A percentile compares a stretch with the other conserved stretches of the same genome.
Evolutionary conservation across 2,888 invertebrate genomes (phyloP).

Genomic region (Drosophila macrospina): DNA sequence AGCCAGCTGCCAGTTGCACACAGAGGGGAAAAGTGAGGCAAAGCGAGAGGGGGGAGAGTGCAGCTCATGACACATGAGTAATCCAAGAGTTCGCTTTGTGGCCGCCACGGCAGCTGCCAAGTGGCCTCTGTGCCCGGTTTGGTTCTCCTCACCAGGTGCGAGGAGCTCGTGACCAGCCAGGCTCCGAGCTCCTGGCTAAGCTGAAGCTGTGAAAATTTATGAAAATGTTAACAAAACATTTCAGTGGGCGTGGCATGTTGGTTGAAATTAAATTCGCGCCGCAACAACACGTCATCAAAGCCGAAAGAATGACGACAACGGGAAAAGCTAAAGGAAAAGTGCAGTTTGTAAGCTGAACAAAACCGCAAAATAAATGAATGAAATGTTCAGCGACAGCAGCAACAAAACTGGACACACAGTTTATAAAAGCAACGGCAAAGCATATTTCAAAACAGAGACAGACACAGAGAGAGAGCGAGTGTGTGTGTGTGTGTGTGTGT

Average conservation of each 20-base stretch:
- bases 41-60: background rate
- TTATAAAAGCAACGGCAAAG: constrained; percentile 62
- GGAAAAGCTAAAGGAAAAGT: constrained; percentile 37
- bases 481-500: no score
- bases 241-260: constrained; percentile 48
- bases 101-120: constrained; percentile 34
- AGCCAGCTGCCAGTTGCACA: constrained; percentile 9
- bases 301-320: background rate
- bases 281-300: constrained; percentile 25
- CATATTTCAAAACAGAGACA: constrained; percentile 53
- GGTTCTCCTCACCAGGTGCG: background rate
- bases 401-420: constrained; percentile 40
- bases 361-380: constrained; percentile 76
- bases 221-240: constrained; percentile 65
- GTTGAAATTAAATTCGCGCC: constrained; percentile 67
- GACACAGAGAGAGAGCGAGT: constrained; percentile 3
- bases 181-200: constrained; percentile 20
- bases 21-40: background rate
- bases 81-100: constrained; percentile 44
- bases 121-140: constrained; percentile 17
- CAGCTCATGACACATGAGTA: constrained; percentile 51
- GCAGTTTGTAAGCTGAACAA: constrained; percentile 62
- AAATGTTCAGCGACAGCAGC: constrained; percentile 57
- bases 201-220: constrained; percentile 51
- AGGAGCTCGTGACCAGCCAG: background rate